These are phyloP conservation scores for Syrrhaptes paradoxus DNA, from an alignment of 2,113 vertebrate genomes.

Conservation along the genomic window DNA sequence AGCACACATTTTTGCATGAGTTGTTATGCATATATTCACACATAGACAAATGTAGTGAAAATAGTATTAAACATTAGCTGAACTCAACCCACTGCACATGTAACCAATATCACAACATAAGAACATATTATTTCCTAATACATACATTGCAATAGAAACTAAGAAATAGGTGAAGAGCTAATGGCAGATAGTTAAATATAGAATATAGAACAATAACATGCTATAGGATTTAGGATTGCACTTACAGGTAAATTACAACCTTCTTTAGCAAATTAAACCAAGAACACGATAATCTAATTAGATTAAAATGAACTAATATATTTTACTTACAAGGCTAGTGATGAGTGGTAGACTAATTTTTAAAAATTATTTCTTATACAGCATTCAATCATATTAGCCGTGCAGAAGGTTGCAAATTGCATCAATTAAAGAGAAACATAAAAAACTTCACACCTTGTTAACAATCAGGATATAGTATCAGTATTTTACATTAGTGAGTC, in stretches of 20 bases:
- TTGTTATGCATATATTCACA: background rate
- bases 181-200: background rate
- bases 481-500: background rate
- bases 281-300: background rate
- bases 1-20: background rate
- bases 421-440: background rate
- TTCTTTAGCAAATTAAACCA: slow-evolving; percentile 5
- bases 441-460: background rate
- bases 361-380: slow-evolving; percentile 2
- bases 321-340: background rate
- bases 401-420: background rate
- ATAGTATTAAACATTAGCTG: background rate
- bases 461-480: background rate
- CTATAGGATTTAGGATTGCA: background rate
- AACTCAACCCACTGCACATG: background rate
- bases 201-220: background rate
- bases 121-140: background rate
- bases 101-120: background rate
- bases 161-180: background rate
- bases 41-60: background rate
- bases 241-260: background rate
- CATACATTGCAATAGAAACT: background rate
- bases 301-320: slow-evolving; percentile 34
- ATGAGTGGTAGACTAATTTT: background rate
- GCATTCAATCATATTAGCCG: background rate